Evolutionary conservation across 2,888 invertebrate species (phyloP), one percentile per base, ranked within the genome.

Genomic region (Agrilus biguttatus): DNA sequence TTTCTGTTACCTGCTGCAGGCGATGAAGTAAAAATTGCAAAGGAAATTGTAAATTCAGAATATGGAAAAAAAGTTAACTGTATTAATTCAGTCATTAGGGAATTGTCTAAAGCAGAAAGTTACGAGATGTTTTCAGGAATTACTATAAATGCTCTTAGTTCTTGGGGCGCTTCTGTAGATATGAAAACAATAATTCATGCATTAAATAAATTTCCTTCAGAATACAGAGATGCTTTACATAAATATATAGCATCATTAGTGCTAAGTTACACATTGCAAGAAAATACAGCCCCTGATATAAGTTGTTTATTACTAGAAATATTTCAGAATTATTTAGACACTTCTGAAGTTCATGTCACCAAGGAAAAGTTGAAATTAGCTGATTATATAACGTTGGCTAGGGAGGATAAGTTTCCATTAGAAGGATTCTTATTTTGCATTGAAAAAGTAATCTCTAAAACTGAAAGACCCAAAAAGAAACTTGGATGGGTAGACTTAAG

Each of bases 1-100:
- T 75, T 74, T 55, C 57, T 83, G 6, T 75, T 82, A 49, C 78
- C 80, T 0, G 54, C 60, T 38, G 64, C 70, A 46, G 50, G 64
- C 3, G 52, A 57, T 2, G 70, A 71, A 48, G 54, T 68, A 1
- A 49, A 52, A 1, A 60, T 69, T 39, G 60, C 73, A 0, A 62
- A 66, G 51, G 58, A 65, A 41, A 61, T 74, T 14, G 49, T 75
- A 8, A 40, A 55, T 4, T 66, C 69, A 0, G 54, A 68, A 8
- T 71, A 66, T 3, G 61, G 60, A 41, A 62, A 66, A 10, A 63
- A 69, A 49, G 47, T 48, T 13, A 40, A 54, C 33, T 50, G 56
- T 23, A 48, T 54, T 14, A 38, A 28, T 5, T 41, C 47, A 28
- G 40, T 51, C 14, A 32, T 36, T 10, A 43, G 44, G 36, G 37